Evolutionary conservation across 2,888 invertebrate genomes (phyloP).

Genomic region (Eulithis testata): DNA sequence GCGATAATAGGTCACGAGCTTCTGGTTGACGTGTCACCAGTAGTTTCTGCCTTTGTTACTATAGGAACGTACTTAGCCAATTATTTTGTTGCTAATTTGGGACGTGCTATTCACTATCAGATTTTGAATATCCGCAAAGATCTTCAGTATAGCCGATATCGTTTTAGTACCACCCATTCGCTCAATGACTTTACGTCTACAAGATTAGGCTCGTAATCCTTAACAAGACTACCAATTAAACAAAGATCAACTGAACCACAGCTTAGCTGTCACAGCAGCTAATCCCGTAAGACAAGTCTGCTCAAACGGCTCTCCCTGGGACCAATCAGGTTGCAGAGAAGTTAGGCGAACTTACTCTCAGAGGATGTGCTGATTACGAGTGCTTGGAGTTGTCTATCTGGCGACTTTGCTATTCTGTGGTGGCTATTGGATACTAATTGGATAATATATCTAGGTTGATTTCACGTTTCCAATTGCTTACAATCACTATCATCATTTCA

Average conservation of each 20-base stretch:
- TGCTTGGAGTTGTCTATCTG: conserved; percentile 21
- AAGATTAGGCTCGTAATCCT: conserved; percentile 31
- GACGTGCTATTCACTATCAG: too few species aligned
- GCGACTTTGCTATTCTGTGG: conserved; percentile 18
- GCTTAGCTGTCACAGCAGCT: conserved; percentile 42
- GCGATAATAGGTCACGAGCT: too few species aligned
- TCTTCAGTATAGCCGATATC: background rate
- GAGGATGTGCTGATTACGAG: conserved; percentile 28
- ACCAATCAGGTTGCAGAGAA: conserved; percentile 60
- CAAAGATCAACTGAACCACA: conserved; percentile 48
- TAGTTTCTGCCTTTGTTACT: too few species aligned
- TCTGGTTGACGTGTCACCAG: too few species aligned
- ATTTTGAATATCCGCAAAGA: too few species aligned
- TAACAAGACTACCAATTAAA: conserved; percentile 46
- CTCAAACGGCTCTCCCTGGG: conserved; percentile 54
- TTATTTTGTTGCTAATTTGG: too few species aligned
- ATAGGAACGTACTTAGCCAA: too few species aligned
- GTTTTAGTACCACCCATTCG: background rate
- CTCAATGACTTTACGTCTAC: conserved; percentile 13
- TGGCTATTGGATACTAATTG: background rate
- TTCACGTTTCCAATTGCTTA: background rate
- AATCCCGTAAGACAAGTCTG: conserved; percentile 44
- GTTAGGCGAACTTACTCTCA: conserved; percentile 31
- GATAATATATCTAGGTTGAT: conserved; percentile 4
- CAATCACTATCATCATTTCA: too few species aligned